Conservation (phyloP, 2,888 invertebrate species). For the Drosophila fulvimacula region DNA sequence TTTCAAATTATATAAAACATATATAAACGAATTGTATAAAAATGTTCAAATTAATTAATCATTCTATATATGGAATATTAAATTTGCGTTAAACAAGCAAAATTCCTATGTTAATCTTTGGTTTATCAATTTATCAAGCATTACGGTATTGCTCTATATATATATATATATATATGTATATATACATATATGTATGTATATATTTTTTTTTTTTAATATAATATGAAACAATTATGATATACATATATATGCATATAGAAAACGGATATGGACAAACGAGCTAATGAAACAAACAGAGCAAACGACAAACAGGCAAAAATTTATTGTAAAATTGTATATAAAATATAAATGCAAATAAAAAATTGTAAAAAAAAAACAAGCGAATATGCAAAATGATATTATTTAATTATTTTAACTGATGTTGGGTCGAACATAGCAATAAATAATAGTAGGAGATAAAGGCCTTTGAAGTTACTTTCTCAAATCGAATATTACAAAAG, state of each 20-base stretch:
- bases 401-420: background rate
- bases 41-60: slow-evolving; percentile 42
- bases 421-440: background rate
- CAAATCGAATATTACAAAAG: background rate
- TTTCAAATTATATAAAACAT: slow-evolving; percentile 25
- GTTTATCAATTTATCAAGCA: slow-evolving; percentile 21
- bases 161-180: slow-evolving; percentile 34
- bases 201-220: slow-evolving; percentile 22
- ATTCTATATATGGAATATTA: slow-evolving; percentile 25
- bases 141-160: slow-evolving; percentile 19
- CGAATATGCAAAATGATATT: slow-evolving; percentile 12
- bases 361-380: slow-evolving; percentile 65
- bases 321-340: slow-evolving; percentile 75
- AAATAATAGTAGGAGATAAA: background rate
- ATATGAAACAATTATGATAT: slow-evolving; percentile 50
- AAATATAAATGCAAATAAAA: slow-evolving; percentile 74
- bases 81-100: slow-evolving; percentile 20
- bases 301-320: slow-evolving; percentile 41
- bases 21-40: slow-evolving; percentile 37
- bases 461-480: background rate
- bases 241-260: slow-evolving; percentile 40
- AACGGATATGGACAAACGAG: slow-evolving; percentile 56
- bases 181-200: slow-evolving; percentile 28
- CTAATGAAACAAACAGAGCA: slow-evolving; percentile 52
- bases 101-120: slow-evolving; percentile 20